Evolutionary conservation across 23 tunicate species (phyloP).

Genomic region (Oikopleura dioica): DNA sequence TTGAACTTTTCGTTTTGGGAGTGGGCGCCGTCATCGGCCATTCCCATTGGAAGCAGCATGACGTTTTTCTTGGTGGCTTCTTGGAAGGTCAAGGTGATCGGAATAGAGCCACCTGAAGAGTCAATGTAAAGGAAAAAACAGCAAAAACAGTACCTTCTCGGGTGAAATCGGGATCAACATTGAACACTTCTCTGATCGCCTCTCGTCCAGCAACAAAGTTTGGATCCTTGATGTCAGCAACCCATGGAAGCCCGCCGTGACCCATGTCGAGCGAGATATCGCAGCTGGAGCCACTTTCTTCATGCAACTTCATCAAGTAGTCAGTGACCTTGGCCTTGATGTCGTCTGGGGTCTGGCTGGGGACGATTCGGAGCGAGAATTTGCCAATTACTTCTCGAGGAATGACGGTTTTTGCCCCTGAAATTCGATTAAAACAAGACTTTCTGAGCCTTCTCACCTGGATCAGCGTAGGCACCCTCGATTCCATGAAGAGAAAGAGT

Average conservation of each 20-base stretch:
- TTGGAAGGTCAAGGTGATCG: constrained; percentile 87
- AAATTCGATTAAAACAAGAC: constrained; percentile 11
- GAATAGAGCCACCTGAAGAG: constrained; percentile 98
- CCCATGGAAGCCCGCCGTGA: constrained; percentile 98
- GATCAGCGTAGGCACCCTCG: constrained; percentile 27
- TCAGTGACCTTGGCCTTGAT: constrained; percentile 41
- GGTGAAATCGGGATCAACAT: constrained; percentile 77
- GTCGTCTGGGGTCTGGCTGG: constrained; percentile 66
- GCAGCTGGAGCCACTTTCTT: constrained; percentile 35
- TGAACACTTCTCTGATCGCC: constrained; percentile 59
- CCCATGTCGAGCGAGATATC: constrained; percentile 38
- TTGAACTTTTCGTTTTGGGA: constrained; percentile 95
- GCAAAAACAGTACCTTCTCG: too few relatives aligned
- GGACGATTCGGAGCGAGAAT: constrained; percentile 83
- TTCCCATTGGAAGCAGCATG: constrained; percentile 86
- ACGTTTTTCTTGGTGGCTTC: constrained; percentile 93
- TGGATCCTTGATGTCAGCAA: constrained; percentile 65
- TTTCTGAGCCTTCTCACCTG: background rate
- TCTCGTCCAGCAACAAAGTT: constrained; percentile 78
- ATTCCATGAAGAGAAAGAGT: constrained; percentile 82
- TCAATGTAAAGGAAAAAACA: too few relatives aligned
- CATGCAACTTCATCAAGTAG: constrained; percentile 36
- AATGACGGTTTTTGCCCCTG: constrained; percentile 98
- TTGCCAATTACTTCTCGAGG: constrained; percentile 94
- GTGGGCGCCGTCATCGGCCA: constrained; percentile 96